Evolutionary conservation across 2,888 invertebrate genomes (phyloP).

Genomic region (Meta bourneti): DNA sequence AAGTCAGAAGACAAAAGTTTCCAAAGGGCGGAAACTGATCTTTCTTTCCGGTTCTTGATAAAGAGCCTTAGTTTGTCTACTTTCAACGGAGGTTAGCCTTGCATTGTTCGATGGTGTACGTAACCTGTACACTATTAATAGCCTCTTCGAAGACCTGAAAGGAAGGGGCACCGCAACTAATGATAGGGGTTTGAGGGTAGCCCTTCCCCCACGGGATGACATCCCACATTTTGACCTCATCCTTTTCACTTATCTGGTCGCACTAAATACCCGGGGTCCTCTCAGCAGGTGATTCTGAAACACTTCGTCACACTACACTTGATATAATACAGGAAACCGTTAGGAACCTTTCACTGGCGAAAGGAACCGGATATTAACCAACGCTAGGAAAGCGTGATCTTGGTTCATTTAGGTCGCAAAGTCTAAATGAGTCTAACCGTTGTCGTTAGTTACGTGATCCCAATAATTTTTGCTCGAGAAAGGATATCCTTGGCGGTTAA

Average conservation of each 20-base stretch:
- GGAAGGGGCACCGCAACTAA: conserved; percentile 22
- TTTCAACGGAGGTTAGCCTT: not conserved
- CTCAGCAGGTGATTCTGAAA: conserved; percentile 66
- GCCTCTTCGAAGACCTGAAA: not conserved
- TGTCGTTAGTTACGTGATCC: conserved; percentile 75
- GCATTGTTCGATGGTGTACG: not conserved
- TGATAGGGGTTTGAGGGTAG: conserved; percentile 18
- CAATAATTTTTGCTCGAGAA: conserved; percentile 60
- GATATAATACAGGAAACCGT: conserved; percentile 74
- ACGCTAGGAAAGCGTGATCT: conserved; percentile 72
- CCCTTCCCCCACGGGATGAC: conserved; percentile 10
- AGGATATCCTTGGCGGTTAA: conserved; percentile 63
- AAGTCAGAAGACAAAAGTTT: too few species aligned
- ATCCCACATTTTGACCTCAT: conserved; percentile 25
- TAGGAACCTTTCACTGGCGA: conserved; percentile 41
- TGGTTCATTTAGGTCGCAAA: conserved; percentile 72
- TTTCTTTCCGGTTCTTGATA: not conserved
- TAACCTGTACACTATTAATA: not conserved
- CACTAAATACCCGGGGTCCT: conserved; percentile 18
- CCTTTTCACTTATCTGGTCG: conserved; percentile 12
- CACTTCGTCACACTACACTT: conserved; percentile 73
- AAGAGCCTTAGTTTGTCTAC: not conserved
- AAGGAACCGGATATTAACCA: conserved; percentile 75
- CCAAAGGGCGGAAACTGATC: too few species aligned
- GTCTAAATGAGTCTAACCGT: conserved; percentile 72